Percentiles rank a stretch among this genome's conserved stretches.
phyloP scores from a whole-genome alignment of 2,888 invertebrate genomes.

The Tanytarsus gracilentus region DNA sequence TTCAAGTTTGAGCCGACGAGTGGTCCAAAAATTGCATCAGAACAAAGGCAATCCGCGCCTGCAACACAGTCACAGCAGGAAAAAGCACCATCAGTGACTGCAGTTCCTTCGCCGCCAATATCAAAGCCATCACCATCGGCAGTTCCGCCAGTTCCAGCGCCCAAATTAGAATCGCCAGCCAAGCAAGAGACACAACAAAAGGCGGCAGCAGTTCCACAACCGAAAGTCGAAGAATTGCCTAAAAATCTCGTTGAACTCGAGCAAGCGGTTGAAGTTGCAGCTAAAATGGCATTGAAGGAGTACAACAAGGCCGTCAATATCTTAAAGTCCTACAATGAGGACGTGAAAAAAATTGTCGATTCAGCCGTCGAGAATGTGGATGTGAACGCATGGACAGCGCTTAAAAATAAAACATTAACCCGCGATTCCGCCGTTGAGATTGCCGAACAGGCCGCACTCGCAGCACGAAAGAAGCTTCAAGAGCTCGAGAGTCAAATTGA shows the following conservation, averaged over 20 bases:
- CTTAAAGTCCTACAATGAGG: conserved; percentile 47
- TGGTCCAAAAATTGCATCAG: conserved; percentile 46
- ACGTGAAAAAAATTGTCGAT: conserved; percentile 50
- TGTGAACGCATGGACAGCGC: conserved; percentile 47
- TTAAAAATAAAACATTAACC: conserved; percentile 52
- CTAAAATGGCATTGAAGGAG: conserved; percentile 56
- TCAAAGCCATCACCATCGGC: conserved; percentile 4
- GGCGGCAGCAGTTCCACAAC: conserved; percentile 1
- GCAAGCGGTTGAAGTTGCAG: conserved; percentile 47
- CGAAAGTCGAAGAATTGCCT: conserved; percentile 37
- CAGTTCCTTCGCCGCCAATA: not conserved
- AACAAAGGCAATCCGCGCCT: not conserved
- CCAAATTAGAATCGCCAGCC: conserved; percentile 3
- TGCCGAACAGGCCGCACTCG: conserved; percentile 52
- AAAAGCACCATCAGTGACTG: conserved; percentile 1
- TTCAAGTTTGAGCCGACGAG: conserved; percentile 29
- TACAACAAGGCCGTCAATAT: conserved; percentile 55
- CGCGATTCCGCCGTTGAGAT: conserved; percentile 47
- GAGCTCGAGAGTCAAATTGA: conserved; percentile 39
- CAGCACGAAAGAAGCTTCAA: conserved; percentile 48
- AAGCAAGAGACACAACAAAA: not conserved
- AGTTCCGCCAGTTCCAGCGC: conserved; percentile 14
- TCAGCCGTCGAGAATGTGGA: conserved; percentile 53
- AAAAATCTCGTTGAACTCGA: conserved; percentile 49
- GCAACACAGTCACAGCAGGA: conserved; percentile 20